Evolutionary conservation across 2,888 invertebrate genomes (phyloP).

Genomic region (Epinotia demarniana): DNA sequence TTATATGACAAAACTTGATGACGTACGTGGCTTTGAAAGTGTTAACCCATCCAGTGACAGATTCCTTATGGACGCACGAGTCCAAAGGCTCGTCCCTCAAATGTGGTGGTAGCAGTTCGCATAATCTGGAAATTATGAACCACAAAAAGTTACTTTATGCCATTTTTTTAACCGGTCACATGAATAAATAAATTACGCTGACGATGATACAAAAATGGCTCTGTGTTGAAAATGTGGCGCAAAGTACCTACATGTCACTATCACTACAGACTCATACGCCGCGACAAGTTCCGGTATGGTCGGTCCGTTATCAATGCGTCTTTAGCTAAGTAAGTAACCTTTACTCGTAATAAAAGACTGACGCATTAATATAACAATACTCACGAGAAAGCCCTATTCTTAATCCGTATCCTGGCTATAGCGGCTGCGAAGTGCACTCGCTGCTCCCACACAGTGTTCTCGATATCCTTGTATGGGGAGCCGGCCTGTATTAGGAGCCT

Average conservation of each 20-base stretch:
- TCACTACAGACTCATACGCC: too few species aligned
- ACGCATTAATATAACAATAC: neutral
- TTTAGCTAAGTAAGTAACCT: too few species aligned
- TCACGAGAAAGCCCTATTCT: constrained; percentile 87
- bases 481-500: constrained; percentile 65
- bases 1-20: too few species aligned
- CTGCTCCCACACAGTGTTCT: constrained; percentile 86
- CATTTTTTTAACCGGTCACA: too few species aligned
- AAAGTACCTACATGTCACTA: neutral
- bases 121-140: constrained; percentile 72
- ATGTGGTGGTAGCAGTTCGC: constrained; percentile 89
- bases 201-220: neutral
- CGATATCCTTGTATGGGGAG: constrained; percentile 80
- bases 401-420: constrained; percentile 90
- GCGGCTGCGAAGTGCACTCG: constrained; percentile 90
- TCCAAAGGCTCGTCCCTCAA: constrained; percentile 88
- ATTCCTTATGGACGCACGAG: constrained; percentile 80
- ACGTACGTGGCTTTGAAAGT: constrained; percentile 87
- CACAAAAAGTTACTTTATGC: too few species aligned
- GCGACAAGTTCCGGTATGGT: too few species aligned
- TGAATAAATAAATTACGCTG: neutral
- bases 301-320: too few species aligned
- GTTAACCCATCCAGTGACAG: constrained; percentile 93
- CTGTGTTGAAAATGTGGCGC: neutral
- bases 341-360: too few species aligned